phyloP scores from a whole-genome alignment of 2,888 invertebrate genomes.

The Adineta ricciae region DNA sequence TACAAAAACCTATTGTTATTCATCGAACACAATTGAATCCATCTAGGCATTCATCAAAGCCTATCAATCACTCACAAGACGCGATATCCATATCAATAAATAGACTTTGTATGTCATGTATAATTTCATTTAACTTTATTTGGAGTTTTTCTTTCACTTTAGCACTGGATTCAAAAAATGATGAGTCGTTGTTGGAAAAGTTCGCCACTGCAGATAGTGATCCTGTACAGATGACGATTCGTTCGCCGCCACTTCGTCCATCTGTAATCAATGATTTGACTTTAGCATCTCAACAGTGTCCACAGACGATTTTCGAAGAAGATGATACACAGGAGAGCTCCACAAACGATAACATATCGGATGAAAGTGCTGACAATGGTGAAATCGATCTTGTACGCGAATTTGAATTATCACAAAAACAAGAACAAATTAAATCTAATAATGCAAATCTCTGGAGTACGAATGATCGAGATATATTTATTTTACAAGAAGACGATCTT shows the following conservation, averaged over 20 bases:
- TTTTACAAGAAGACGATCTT: neutral
- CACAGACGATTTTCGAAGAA: neutral
- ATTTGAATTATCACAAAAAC: neutral
- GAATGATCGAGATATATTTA: neutral
- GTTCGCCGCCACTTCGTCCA: neutral
- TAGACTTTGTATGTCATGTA: neutral
- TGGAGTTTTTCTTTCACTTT: neutral
- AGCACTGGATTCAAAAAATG: neutral
- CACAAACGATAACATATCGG: neutral
- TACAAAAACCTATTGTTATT: slow-evolving; percentile 6
- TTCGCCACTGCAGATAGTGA: neutral
- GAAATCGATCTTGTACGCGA: slow-evolving; percentile 22
- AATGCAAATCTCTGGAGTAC: neutral
- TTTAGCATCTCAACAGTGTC: neutral
- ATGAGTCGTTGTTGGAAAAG: neutral
- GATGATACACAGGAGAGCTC: slow-evolving; percentile 1
- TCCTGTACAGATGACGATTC: neutral
- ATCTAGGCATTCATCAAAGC: neutral
- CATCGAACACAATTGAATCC: neutral
- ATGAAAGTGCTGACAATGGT: slow-evolving; percentile 17
- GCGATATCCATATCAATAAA: neutral
- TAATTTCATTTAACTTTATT: too few species aligned
- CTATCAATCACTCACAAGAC: neutral
- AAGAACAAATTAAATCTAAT: neutral
- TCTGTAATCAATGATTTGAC: neutral